Evolutionary conservation across 2,888 invertebrate species (phyloP), one percentile per base, ranked within the genome.

Genomic region (Catocala fraxini): DNA sequence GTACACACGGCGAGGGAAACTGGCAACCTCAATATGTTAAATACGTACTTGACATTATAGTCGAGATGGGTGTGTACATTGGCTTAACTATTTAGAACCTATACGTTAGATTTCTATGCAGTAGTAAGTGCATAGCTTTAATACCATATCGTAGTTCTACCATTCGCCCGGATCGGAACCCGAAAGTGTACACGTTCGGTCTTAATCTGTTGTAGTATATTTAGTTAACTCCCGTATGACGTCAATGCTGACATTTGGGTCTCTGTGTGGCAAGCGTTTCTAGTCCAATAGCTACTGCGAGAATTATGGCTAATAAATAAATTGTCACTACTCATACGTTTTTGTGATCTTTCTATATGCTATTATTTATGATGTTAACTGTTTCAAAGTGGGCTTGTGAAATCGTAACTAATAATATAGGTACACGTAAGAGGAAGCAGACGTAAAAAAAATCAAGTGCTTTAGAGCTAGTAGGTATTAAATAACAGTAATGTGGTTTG

Each of bases 221-320:
- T 88, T 90, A 91, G 89, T 83, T 71, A 77, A 81, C 86, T 85
- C 85, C 87, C 88, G 85, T 81, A 71, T 93, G 93, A 93, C 93
- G 93, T 92, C 90, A 93, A 89, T 82, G 79, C 86, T 92, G 93
- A 89, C 92, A 93, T 93, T 93, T 92, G 83, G 86, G 86, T 81
- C 81, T 85, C 53, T 60, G 53, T 65, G 78, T 74, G 73, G 79
- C 72, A 76, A 81, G 60, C 70, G 75, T 76, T 73, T 75, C 72
- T 73, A 73, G 65, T 72, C 71, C 79, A 83, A 82, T 77, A 70
- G 79, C 68, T 65, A 66, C 65, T 51, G 51, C 60, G 65, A 73
- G 75, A 81, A 70, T 82, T 80, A 80, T 79, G 72, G 77, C 65
- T 73, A 65, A 66, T 75, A 69, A 68, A 76, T 72, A 64, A 62